Base-by-base conservation (phyloP, 2,113 vertebrate species). In the Heteronetta atricapilla region DNA sequence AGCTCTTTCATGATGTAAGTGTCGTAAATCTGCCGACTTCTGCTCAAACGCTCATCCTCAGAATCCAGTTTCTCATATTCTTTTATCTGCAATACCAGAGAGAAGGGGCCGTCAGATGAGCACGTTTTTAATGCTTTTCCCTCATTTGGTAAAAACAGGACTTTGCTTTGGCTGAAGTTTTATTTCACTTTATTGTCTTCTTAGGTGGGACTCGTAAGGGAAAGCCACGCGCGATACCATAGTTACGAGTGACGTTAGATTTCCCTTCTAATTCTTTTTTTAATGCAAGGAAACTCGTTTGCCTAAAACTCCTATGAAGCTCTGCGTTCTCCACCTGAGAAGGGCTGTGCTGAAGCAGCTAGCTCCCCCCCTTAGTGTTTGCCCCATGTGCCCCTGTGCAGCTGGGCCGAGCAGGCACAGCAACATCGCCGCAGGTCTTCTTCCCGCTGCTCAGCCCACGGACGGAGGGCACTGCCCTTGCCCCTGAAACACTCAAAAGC, bases 1-100 rank as follows among this genome's bases (percentile, higher is more conserved):
- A 99, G 98, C 97, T 99, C 99, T 97, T 99, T 99, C 99, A 99
- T 99, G 90, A 99, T 99, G 95, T 99, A 99, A 7, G 98, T 98
- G 66, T 99, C 99, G 3, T 99, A 99, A 68, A 99, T 99, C 94
- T 99, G 99, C 31, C 99, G 98, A 93, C 99, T 99, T 53, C 99
- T 97, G 81, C 94, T 97, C 79, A 99, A 92, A 25, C 99, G 97
- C 62, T 99, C 99, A 48, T 99, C 99, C 93, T 99, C 99, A 0
- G 98, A 99, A 93, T 99, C 99, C 95, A 99, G 96, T 87, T 99
- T 99, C 96, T 99, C 99, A 1, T 99, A 99, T 58, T 99, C 99
- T 95, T 98, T 99, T 93, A 99, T 99, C 98, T 99, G 96, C 50
- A 94, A 87, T 3, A 48, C 48, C 53, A 10, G 90, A 50, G 33